A percentile compares a stretch with the other conserved stretches of the same genome.
Evolutionary conservation across 2,113 vertebrate species (phyloP).

Genomic region (Pongo abelii): DNA sequence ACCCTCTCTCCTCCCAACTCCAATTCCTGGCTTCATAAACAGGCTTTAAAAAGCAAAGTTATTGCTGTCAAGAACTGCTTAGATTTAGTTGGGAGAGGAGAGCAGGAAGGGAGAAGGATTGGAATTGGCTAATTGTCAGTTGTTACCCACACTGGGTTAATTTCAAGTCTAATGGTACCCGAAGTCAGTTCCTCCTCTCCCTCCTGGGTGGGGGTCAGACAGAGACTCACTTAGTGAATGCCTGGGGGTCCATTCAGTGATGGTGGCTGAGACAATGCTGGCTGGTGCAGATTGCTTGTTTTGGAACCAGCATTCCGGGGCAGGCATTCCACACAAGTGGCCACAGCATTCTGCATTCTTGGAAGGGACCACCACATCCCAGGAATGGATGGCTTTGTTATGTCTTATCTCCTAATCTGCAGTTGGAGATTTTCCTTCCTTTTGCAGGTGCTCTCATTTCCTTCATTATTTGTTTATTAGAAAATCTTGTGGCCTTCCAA

Average conservation of each 20-base stretch:
- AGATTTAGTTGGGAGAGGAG: background rate
- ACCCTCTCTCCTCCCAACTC: background rate
- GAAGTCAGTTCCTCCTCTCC: background rate
- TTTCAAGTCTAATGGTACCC: background rate
- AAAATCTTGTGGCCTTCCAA: slow-evolving; percentile 73
- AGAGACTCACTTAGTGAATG: background rate
- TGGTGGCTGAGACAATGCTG: background rate
- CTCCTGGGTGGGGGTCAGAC: background rate
- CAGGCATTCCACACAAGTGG: slow-evolving; percentile 56
- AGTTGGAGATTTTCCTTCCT: slow-evolving; percentile 74
- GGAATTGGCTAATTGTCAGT: too few relatives aligned
- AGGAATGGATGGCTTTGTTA: slow-evolving; percentile 73
- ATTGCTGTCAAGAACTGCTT: background rate
- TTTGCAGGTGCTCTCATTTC: slow-evolving; percentile 76
- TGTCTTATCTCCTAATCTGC: slow-evolving; percentile 74
- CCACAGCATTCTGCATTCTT: slow-evolving; percentile 63
- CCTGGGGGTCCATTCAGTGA: background rate
- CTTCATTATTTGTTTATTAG: slow-evolving; percentile 78
- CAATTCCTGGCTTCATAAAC: background rate
- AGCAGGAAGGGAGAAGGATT: background rate
- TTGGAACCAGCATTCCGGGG: slow-evolving; percentile 38
- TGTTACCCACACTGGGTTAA: background rate
- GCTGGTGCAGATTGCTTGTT: background rate
- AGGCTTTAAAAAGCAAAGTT: background rate
- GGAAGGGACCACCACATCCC: slow-evolving; percentile 47